phyloP scores from a whole-genome alignment of 2,113 vertebrate species.

The Grallaria varia region DNA sequence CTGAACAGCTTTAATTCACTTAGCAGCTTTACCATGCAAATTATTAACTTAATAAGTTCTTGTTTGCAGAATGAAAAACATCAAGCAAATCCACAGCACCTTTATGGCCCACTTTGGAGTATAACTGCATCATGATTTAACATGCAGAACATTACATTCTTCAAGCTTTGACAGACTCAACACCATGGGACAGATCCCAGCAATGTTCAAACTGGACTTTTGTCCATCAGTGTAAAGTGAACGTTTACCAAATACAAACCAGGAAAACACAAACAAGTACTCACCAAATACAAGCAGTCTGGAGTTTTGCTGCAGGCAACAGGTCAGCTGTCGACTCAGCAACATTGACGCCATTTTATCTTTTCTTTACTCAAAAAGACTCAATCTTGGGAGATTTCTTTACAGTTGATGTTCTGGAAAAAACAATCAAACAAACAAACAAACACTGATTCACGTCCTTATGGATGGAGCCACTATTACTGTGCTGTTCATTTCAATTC shows the following conservation, averaged over 20 bases:
- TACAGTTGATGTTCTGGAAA: neutral
- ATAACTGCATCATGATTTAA: neutral
- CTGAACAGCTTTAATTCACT: neutral
- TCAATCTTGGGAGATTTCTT: neutral
- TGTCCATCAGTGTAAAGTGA: accelerated
- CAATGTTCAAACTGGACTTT: neutral
- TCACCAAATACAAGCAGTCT: slow-evolving; percentile 78
- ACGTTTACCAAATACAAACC: slow-evolving; percentile 63
- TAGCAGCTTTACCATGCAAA: neutral
- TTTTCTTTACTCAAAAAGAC: neutral
- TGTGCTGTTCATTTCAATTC: neutral
- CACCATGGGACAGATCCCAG: neutral
- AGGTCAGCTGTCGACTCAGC: slow-evolving; percentile 76
- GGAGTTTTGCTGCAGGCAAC: slow-evolving; percentile 76
- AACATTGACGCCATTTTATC: slow-evolving; percentile 82
- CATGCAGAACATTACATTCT: neutral
- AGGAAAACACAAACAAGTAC: neutral
- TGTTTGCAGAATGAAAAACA: neutral
- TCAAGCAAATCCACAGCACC: neutral
- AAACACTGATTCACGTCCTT: neutral
- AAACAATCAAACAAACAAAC: neutral
- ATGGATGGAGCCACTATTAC: neutral
- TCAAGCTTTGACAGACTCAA: neutral
- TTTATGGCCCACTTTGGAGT: neutral
- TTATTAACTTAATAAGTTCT: neutral